Conservation (phyloP, 2,797 vertebrate species). For the Enteromius viviparus region DNA sequence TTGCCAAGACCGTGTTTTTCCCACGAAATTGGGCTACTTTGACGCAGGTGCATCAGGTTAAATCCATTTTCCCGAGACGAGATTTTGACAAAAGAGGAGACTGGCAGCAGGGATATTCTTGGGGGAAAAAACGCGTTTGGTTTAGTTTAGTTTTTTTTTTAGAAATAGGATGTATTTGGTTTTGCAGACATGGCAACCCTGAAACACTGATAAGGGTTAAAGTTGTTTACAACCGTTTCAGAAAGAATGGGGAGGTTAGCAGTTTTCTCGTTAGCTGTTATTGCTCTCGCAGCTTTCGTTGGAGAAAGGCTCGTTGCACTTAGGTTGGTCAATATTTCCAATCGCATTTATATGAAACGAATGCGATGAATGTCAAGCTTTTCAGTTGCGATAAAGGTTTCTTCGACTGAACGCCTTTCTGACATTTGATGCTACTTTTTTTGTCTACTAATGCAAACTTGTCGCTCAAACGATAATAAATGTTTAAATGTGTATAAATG, state of each 20-base stretch:
- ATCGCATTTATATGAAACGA: background rate
- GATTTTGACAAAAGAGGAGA: background rate
- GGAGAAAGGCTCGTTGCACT: conserved; percentile 63
- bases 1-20: background rate
- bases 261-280: conserved; percentile 45
- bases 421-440: background rate
- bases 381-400: background rate
- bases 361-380: too few species aligned
- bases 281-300: conserved; percentile 62
- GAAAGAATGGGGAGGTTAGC: conserved; percentile 55
- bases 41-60: background rate
- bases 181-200: background rate
- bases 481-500: background rate
- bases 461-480: background rate
- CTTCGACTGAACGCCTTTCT: background rate
- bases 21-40: background rate
- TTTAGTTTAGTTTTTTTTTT: background rate
- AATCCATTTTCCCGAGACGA: background rate
- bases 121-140: background rate
- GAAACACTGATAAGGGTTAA: background rate
- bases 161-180: background rate
- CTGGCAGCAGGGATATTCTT: accelerated
- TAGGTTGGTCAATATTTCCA: conserved; percentile 64
- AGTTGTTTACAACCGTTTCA: background rate
- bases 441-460: background rate